A percentile compares a stretch with the other conserved stretches of the same genome.
Conservation (phyloP, 2,113 vertebrate genomes). For the Hydrochoerus hydrochaeris region DNA sequence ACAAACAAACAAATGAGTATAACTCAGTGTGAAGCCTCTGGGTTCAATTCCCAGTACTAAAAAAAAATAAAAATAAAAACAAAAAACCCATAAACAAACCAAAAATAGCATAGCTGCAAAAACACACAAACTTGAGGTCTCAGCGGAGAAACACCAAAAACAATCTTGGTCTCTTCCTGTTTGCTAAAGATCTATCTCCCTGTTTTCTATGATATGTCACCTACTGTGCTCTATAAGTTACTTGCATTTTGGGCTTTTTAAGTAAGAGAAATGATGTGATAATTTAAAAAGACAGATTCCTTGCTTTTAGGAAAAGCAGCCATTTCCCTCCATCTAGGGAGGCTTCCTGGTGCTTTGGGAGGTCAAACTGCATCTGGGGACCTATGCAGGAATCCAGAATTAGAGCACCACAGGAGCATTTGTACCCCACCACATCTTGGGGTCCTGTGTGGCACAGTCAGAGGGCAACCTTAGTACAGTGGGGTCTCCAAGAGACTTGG, state of each 20-base stretch:
- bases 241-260: background rate
- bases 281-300: too few relatives aligned
- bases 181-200: background rate
- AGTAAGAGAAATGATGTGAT: background rate
- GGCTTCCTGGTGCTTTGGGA: too few relatives aligned
- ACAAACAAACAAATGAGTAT: background rate
- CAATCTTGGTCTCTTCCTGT: background rate
- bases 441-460: rapidly evolving
- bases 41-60: background rate
- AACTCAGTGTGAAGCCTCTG: background rate
- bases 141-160: background rate
- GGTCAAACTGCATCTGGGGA: background rate
- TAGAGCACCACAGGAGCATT: rapidly evolving
- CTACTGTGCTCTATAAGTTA: background rate
- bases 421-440: background rate
- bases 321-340: background rate
- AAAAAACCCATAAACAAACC: background rate
- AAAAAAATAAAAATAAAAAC: background rate
- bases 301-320: background rate
- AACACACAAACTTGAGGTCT: background rate
- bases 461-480: rapidly evolving
- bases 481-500: background rate
- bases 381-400: background rate
- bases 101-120: background rate
- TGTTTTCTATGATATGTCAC: background rate